Base-by-base conservation (phyloP, 2,113 vertebrate species). In the Gadus macrocephalus region DNA sequence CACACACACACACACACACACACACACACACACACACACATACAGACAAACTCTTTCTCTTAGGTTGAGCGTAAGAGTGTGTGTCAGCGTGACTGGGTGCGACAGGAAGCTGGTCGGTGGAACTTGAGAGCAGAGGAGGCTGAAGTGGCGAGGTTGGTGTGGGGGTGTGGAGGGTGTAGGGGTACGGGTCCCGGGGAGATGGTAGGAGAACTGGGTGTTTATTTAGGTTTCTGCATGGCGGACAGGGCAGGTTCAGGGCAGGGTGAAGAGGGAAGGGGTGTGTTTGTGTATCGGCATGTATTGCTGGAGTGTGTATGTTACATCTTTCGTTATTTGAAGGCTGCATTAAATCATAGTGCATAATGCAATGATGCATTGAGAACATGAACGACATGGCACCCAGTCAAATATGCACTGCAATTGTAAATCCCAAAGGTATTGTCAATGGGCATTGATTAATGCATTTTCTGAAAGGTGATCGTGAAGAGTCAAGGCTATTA, bases 191-290 rank as follows among this genome's bases (percentile, higher is more conserved):
- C 71, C 72, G 69, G 62, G 68, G 68, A 56, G 75, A 68, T 62
- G 70, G 77, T 63, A 72, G 74, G 79, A 84, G 72, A 28, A 64
- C 71, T 69, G 49, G 12, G 68, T 88, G 87, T 88, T 89, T 88
- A 87, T 89, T 85, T 83, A 74, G 64, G 53, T 87, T 88, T 88
- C 81, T 83, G 73, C 71, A 78, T 25, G 76, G 78, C 80, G 76
- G 72, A 81, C 62, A 67, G 78, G 75, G 78, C 53, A 70, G 67
- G 86, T 89, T 89, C 86, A 88, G 80, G 75, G 70, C 19, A 25
- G 79, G 87, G 87, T 86, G 86, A 89, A 86, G 71, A 67, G 79
- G 85, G 17, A 19, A 19, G 16, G 59, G 3, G 59, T 61, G 59
- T 61, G 59, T 61, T 17, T 61, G 59, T 3, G 59, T 61, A n/a